These are phyloP conservation scores for Poeciliopsis turneri DNA, from an alignment of 2,797 vertebrate species.

Conservation along the genomic window DNA sequence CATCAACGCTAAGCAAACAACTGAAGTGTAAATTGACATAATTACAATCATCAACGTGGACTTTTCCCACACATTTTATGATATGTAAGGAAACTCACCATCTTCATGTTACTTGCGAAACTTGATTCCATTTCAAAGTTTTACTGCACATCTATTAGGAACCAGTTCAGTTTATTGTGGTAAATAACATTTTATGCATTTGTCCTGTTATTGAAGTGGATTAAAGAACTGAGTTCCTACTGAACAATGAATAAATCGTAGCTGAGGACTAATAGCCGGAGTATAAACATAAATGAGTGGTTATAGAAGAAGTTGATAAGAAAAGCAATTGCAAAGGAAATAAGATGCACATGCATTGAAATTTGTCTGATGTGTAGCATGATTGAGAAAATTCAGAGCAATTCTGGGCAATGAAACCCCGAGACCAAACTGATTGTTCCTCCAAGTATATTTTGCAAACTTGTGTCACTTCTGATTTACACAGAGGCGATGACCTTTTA, in stretches of 20 bases:
- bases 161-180: neutral
- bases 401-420: constrained; percentile 31
- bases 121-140: neutral
- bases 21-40: neutral
- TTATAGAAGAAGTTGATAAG: constrained; percentile 34
- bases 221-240: neutral
- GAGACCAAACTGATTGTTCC: constrained; percentile 42
- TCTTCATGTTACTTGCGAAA: neutral
- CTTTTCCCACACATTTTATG: neutral
- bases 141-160: neutral
- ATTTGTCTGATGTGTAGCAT: constrained; percentile 6
- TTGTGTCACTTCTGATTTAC: constrained; percentile 69
- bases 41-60: neutral
- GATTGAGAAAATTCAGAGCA: constrained; percentile 18
- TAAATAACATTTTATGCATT: neutral
- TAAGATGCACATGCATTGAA: neutral
- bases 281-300: constrained; percentile 11
- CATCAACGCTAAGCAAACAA: neutral
- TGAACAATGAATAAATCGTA: constrained; percentile 29
- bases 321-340: constrained; percentile 31
- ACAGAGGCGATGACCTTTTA: constrained; percentile 43
- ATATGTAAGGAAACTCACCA: neutral
- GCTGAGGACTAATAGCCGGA: constrained; percentile 25
- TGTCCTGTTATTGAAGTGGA: neutral
- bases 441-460: constrained; percentile 76